phyloP scores from a whole-genome alignment of 2,797 vertebrate genomes.

The Eulemur rubriventer region DNA sequence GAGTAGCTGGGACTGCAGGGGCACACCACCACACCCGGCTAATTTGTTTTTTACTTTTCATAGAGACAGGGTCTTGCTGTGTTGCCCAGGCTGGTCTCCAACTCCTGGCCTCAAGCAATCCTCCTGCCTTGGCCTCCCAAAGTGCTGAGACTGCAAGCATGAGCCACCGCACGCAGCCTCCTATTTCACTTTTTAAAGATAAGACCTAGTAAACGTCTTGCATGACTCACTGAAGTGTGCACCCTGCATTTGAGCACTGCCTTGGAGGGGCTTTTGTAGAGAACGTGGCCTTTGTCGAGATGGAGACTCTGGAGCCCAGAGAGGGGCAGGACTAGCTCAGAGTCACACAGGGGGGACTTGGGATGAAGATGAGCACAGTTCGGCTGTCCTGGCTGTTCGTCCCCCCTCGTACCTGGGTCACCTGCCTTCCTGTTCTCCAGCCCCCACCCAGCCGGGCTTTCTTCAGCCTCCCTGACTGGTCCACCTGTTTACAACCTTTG shows the following conservation, averaged over 20 bases:
- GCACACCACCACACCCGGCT: background rate
- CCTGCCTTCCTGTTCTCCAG: background rate
- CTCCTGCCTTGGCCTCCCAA: too few relatives aligned
- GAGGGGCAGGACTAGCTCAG: background rate
- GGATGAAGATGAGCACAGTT: fast-evolving
- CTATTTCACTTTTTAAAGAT: background rate
- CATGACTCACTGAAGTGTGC: background rate
- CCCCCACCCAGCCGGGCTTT: background rate
- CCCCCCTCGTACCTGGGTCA: background rate
- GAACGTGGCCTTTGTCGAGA: background rate
- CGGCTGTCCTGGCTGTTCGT: background rate
- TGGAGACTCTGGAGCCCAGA: background rate
- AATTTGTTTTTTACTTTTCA: too few relatives aligned
- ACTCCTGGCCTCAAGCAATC: too few relatives aligned
- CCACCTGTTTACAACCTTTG: background rate
- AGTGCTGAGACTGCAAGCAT: too few relatives aligned
- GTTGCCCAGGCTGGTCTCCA: too few relatives aligned
- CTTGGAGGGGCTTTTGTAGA: background rate
- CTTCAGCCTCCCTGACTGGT: background rate
- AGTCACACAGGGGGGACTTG: background rate
- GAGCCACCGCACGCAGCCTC: background rate
- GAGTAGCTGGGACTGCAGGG: background rate
- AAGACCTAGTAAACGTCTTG: background rate
- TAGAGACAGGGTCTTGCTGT: too few relatives aligned
- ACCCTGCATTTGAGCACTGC: background rate